These are phyloP conservation scores for Sebastes wilsoni DNA, from an alignment of 2,797 vertebrate species.

Conservation along the genomic window DNA sequence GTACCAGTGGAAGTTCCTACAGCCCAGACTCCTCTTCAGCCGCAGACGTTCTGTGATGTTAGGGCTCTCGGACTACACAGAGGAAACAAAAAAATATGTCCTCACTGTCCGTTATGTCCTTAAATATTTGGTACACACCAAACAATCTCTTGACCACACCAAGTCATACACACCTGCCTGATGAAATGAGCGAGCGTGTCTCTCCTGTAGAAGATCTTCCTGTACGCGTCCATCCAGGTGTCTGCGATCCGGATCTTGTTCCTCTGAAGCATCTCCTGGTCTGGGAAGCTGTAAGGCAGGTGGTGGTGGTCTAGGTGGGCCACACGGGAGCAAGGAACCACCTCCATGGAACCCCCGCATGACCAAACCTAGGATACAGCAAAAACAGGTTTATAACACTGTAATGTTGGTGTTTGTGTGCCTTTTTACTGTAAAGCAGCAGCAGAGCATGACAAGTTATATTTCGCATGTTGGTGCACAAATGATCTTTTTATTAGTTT, in stretches of 20 bases:
- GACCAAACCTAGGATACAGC: conserved; percentile 86
- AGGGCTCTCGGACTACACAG: conserved; percentile 80
- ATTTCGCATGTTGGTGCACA: background rate
- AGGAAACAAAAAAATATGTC: background rate
- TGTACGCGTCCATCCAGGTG: conserved; percentile 89
- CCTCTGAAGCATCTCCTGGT: conserved; percentile 79
- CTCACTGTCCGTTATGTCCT: background rate
- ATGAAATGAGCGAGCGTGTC: conserved; percentile 84
- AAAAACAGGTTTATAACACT: background rate
- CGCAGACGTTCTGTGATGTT: conserved; percentile 84
- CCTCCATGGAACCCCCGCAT: conserved; percentile 91
- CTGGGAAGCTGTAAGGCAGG: conserved; percentile 56
- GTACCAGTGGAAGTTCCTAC: conserved; percentile 90
- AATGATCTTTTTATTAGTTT: background rate
- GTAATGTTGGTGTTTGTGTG: background rate
- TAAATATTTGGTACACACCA: background rate
- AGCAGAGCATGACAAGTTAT: background rate
- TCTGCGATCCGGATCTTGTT: conserved; percentile 89
- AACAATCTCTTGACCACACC: background rate
- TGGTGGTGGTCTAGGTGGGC: conserved; percentile 82
- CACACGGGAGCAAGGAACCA: conserved; percentile 90
- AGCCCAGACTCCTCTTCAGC: conserved; percentile 84
- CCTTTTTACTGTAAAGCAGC: background rate
- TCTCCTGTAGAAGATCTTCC: conserved; percentile 87
- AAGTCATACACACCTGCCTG: conserved; percentile 76